Evolutionary conservation across 2,888 invertebrate genomes (phyloP), one percentile per base, ranked within the genome.

Genomic region (Lucinisca nassula): DNA sequence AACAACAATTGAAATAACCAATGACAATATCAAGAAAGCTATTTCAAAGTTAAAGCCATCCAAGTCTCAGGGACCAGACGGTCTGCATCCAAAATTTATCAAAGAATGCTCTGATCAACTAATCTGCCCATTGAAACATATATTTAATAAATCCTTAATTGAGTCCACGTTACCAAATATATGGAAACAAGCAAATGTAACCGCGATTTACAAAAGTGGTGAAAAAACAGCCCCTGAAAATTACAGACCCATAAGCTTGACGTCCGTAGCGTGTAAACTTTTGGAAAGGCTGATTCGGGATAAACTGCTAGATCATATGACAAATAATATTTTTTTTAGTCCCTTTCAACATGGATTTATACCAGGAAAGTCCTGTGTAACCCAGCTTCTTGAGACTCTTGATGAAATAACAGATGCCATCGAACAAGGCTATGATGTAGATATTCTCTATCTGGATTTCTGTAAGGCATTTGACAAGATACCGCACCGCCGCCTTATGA

Each of bases 371-470:
- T 45, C 37, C 24, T 61, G 61, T 30, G 40, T 51, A 14, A 51
- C 61, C 8, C 80, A 85, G 27, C 35, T 80, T 0, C 32, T 80
- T 17, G 45, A 72, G 35, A 37, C 24, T 8, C 4, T 85, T 14
- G 84, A 85, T 38, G 76, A 80, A 2, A 80, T 75, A 72, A 55
- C 80, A 24, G 32, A 32, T 4, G 55, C 51, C 8, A 49, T 80
- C 10, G 84, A 85, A 45, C 24, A 80, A 0, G 40, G 72, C n/a
- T 10, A 75, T 17, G 32, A 67, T 14, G n/a, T 79, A 17, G 84
- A 84, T 49, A 51, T 75, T 17, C 74, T 84, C 12, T 84, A 79
- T 45, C 32, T 84, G 21, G 80, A 84, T 27, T 79, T 84, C 30
- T 40, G 40, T 40, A 40, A 40, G 40, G 40, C 40, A 40, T 40